Percentiles rank a stretch among this genome's conserved stretches.
Evolutionary conservation across 2,797 vertebrate species (phyloP).

Genomic region (Danio albolineatus): DNA sequence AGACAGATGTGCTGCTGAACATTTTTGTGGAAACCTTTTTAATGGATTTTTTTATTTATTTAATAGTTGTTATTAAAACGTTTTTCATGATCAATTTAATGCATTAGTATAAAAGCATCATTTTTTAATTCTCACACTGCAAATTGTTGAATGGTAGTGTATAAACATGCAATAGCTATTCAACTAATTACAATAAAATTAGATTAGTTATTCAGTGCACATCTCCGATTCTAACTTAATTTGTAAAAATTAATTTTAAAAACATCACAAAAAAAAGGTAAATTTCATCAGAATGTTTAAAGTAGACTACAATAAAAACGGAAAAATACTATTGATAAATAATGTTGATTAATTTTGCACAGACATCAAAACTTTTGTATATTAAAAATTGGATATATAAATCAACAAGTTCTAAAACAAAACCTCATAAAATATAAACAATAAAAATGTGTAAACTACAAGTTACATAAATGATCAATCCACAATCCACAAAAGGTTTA

Average conservation of each 20-base stretch:
- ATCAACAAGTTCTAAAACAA: no score
- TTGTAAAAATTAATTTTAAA: neutral
- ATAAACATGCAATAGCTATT: neutral
- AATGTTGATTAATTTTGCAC: neutral
- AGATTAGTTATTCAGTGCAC: neutral
- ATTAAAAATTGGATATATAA: neutral
- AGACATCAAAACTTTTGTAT: neutral
- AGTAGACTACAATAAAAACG: neutral
- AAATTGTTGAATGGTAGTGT: neutral
- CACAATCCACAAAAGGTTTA: constrained; percentile 18
- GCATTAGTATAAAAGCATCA: no score
- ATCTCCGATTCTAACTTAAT: neutral
- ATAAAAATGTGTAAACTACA: neutral
- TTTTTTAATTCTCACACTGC: no score
- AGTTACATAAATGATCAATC: neutral
- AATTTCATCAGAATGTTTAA: neutral
- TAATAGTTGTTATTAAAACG: no score
- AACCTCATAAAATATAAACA: neutral
- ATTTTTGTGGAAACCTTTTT: no score
- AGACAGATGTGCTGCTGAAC: no score
- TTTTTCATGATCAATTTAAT: no score
- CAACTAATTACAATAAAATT: neutral
- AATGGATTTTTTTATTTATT: no score
- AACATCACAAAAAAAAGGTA: neutral
- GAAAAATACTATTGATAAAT: neutral